Conservation (phyloP, 2,888 invertebrate species). For the Amblyjoppa proteus region DNA sequence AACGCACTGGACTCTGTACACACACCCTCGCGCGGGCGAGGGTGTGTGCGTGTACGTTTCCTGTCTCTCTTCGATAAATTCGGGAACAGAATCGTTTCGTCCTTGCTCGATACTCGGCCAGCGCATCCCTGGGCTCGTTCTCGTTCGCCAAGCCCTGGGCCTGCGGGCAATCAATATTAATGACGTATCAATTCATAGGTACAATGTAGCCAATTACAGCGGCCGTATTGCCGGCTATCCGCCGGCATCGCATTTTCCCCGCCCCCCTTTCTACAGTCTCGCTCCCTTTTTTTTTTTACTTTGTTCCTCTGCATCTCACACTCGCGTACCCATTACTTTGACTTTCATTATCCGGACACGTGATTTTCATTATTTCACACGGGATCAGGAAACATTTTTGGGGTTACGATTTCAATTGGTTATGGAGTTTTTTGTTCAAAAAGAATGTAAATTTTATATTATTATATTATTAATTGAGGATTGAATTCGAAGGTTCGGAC, state of each 20-base stretch:
- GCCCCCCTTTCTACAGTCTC: conserved; percentile 41
- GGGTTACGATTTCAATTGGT: not conserved
- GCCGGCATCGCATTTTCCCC: conserved; percentile 26
- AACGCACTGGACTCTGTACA: not conserved
- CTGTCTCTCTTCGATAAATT: conserved; percentile 32
- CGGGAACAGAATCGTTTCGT: conserved; percentile 51
- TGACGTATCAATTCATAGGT: conserved; percentile 81
- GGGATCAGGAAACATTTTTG: not conserved
- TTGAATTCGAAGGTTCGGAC: not conserved
- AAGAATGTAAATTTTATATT: not conserved
- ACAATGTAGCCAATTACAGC: conserved; percentile 79
- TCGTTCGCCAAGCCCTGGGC: conserved; percentile 70
- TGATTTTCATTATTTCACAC: not conserved
- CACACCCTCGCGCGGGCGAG: not conserved
- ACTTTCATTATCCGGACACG: not conserved
- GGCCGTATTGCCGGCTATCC: conserved; percentile 68
- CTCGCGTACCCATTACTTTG: not conserved
- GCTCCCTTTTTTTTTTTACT: conserved; percentile 52
- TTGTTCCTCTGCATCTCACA: not conserved
- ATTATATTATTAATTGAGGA: not conserved
- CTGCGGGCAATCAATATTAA: conserved; percentile 80
- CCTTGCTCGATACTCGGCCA: conserved; percentile 37
- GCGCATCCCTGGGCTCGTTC: conserved; percentile 55
- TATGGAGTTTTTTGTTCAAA: not conserved
- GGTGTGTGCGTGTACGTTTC: not conserved